Evolutionary conservation across 1,140 invertebrate genomes (phyloP), one percentile per base, ranked within the genome.

Genomic region (Solen grandis): DNA sequence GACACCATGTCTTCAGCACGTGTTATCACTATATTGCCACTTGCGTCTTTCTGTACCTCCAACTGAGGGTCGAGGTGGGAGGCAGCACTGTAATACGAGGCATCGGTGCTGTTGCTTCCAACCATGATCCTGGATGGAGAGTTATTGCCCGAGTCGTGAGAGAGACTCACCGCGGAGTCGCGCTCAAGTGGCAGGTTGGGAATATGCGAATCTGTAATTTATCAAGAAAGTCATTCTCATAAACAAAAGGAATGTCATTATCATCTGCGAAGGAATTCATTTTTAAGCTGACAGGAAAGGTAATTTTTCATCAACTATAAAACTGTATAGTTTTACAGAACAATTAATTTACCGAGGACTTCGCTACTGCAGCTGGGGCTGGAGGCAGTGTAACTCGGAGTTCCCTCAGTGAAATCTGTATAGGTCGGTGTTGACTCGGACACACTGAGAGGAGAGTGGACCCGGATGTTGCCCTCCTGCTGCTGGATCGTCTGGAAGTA

Each of bases 371-470:
- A 90, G 85, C 90, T 91, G n/a, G 89, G 90, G 77, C 97, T 98
- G 86, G 97, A 98, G 91, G 98, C 97, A 50, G 97, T 99, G 93
- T 97, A 98, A 90, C 96, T 98, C 60, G 97, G 98, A 79, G 98
- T 99, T 87, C 97, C 98, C 93, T 99, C 98, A 25, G 91, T 92
- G 68, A 86, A 88, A 29, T 91, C 90, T 36, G 98, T 99, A 96
- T 97, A 98, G 22, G 97, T 99, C 13, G 97, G 97, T n/a, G 98
- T 99, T 3, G 96, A 93, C 60, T 92, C 97, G 92, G 98, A 97
- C 82, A 96, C 95, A 81, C 96, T 97, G 59, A 96, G 95, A 19
- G 96, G 97, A 52, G 97, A 98, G 95, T 96, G 97, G n/a, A 85
- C 35, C 19, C 38, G 38, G 1, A 5, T 59, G 8, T 35, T 29